Evolutionary conservation across 2,888 invertebrate species (phyloP), one percentile per base, ranked within the genome.

Genomic region (Habroteleia sp.): DNA sequence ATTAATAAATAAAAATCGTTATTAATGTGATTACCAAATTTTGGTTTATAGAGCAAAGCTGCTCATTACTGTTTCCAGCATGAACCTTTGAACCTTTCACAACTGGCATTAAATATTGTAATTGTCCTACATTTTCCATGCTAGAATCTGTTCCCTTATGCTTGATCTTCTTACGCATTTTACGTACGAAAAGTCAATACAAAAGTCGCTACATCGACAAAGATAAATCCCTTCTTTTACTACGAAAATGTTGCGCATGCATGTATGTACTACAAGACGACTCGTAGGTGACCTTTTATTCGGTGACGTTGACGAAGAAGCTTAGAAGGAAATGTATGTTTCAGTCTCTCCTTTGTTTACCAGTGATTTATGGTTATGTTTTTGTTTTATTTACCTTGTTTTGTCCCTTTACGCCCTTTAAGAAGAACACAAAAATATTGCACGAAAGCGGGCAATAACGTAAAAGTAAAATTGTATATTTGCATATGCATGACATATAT

Each of bases 311-410:
- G 74, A 74, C 74, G 69, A 65, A 69, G 65, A 74, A 69, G 74
- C 74, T 69, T 65, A 65, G 52, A 60, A 63, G 74, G 46, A 56
- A 74, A 74, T 69, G 69, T 63, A 65, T 74, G 74, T 69, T 74
- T 69, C 74, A 52, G 65, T 69, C 63, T 52, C 39, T 58, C 52
- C 52, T 74, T 69, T 69, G 69, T 69, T 74, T 69, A 54, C 33
- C 13, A 20, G 58, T 69, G 69, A 69, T 69, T 69, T 69, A 74
- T 74, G 54, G 44, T 46, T 35, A 31, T 35, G 23, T 10, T 66
- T 48, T 35, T 16, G 39, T 66, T 56, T 48, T 66, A 66, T 66
- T 56, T 66, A 29, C 27, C 35, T 56, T 66, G 1, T 37, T 27
- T 13, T 6, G 41, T 46, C 23, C 29, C 46, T 44, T 44, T 50